Base-by-base conservation (phyloP, 2,113 vertebrate genomes). In the Myxocyprinus asiaticus region DNA sequence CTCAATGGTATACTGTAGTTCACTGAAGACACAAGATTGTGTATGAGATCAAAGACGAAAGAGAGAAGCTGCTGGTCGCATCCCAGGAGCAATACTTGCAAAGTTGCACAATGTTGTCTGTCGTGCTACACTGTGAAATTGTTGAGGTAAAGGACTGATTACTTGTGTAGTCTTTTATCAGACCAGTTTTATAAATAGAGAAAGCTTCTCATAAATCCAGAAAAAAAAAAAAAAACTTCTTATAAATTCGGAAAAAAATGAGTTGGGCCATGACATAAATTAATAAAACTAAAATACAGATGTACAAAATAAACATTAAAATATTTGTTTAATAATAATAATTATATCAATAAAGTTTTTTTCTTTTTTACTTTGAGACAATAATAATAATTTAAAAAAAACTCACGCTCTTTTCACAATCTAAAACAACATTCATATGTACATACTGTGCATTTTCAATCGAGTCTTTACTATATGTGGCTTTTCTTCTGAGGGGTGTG, bases 71-170 rank as follows among this genome's bases (percentile, higher is more conserved):
- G 94, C 94, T 95, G 95, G 94, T 96, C 94, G 91, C 90, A 79
- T 93, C 92, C 68, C 77, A 77, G 59, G 42, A 76, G 56, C 64
- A 74, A 76, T 78, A 80, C 70, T 68, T 66, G 76, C 76, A 77
- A 63, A 15, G 55, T 63, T 62, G 78, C 82, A 81, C 58, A 78
- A 68, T 78, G 68, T 80, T 55, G 59, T 79, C 63, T 76, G 68
- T 77, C 80, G 64, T 61, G 71, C 71, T 78, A 81, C 80, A 77
- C 62, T 51, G 43, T 69, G 69, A 79, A 87, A 77, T 76, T 94
- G 92, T 33, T 96, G 95, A 96, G 95, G 95, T 96, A 96, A 81
- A 83, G 73, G 55, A 78, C 11, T 47, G 45, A 11, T 55, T 91
- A 91, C 91, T 87, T 92, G 22, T 33, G 22, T 33, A 89, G 90